Base-by-base conservation (phyloP, 2,888 invertebrate genomes). In the Drosophila suboccidentalis region DNA sequence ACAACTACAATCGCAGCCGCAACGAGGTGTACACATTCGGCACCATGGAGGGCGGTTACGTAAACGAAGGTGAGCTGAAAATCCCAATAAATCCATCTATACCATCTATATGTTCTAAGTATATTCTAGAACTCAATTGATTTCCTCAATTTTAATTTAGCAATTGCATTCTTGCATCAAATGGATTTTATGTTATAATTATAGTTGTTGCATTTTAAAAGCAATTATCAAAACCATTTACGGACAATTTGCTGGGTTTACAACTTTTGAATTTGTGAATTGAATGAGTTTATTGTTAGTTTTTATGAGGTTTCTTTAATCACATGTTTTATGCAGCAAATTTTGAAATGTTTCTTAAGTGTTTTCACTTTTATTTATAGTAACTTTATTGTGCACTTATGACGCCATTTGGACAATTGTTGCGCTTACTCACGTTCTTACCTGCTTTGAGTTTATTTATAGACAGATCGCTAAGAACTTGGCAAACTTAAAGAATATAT, bases 21-120 rank as follows among this genome's bases (percentile, higher is more conserved):
- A 87, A 75, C 90, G 89, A 86, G 83, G 90, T 91, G 91, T 91
- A 91, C 80, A 89, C 91, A 60, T 91, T 91, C 74, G 91, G 91
- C 84, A 92, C 90, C 82, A 92, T 92, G 92, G 92, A 92, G 74
- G 91, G 92, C 78, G 92, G 92, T 82, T 92, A 92, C 78, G 91
- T 92, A 80, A 92, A 92, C 77, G 92, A 92, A 92, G 92, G 92
- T 92, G 89, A 91, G 92, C 58, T 39, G 60, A 57, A 22, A 15
- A 44, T 54, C 41, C n/a, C 43, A 10, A 13, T 17, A 43, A 22
- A 34, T 44, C 49, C 8, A 50, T 50, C 19, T 44, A 22, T 15
- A 41, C 36, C 3, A 4, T 0, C n/a, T n/a, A 1, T 13, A 13
- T 36, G 10, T 36, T 36, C 4, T 36, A 34, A 1, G 11, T 34